A percentile compares a stretch with the other conserved stretches of the same genome.
Evolutionary conservation across 2,113 vertebrate species (phyloP).

Genomic region (Pachyramphus minor): DNA sequence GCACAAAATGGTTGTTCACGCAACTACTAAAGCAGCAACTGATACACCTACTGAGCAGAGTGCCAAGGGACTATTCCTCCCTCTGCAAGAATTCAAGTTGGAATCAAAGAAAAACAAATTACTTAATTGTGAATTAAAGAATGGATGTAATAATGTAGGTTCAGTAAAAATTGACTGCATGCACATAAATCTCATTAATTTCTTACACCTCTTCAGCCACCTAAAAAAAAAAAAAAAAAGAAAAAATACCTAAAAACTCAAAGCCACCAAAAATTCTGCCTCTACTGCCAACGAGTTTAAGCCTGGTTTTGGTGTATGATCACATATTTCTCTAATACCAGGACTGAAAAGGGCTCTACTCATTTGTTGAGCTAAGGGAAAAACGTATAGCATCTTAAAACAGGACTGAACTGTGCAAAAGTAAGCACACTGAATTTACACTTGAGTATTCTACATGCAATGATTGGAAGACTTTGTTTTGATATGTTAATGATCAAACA

Average conservation of each 20-base stretch:
- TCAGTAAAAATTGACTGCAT: background rate
- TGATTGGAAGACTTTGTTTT: background rate
- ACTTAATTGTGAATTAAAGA: background rate
- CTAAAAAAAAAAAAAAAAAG: background rate
- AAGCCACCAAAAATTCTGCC: background rate
- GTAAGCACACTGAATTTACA: background rate
- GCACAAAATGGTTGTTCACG: background rate
- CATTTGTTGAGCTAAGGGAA: background rate
- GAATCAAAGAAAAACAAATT: background rate
- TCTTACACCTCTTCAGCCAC: background rate
- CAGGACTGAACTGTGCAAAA: background rate
- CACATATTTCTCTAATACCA: background rate
- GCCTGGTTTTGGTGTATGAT: background rate
- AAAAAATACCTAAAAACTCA: background rate
- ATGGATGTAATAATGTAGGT: background rate
- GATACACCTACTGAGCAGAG: background rate
- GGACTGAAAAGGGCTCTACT: background rate
- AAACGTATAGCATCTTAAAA: background rate
- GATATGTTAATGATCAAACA: background rate
- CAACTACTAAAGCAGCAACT: background rate
- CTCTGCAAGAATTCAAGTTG: background rate
- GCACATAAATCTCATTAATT: background rate
- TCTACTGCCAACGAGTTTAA: background rate
- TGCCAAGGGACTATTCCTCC: accelerated
- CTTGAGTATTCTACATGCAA: background rate